These are phyloP conservation scores for Spermophilus dauricus DNA, from an alignment of 2,113 vertebrate species.

Conservation along the genomic window DNA sequence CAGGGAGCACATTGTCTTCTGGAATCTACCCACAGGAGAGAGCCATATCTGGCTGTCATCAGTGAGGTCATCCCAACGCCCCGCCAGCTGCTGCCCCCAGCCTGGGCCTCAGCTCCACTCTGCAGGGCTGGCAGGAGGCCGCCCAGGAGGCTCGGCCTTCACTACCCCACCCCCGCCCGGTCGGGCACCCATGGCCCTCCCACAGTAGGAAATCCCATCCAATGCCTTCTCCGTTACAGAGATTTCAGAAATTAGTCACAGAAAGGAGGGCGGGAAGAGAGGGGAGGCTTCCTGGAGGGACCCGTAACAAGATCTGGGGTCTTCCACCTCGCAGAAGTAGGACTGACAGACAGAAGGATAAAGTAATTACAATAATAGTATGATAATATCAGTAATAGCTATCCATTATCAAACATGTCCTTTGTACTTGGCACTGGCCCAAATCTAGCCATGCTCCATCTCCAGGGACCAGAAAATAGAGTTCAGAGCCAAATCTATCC, in stretches of 20 bases:
- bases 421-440: too few relatives aligned
- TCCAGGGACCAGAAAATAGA: too few relatives aligned
- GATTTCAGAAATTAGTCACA: conserved; percentile 86
- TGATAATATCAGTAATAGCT: too few relatives aligned
- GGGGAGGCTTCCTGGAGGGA: conserved; percentile 59
- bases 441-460: too few relatives aligned
- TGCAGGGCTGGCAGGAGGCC: conserved; percentile 61
- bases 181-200: conserved; percentile 77
- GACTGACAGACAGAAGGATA: too few relatives aligned
- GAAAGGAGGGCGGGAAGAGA: conserved; percentile 60
- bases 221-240: conserved; percentile 79
- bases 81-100: conserved; percentile 79
- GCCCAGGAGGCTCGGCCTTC: conserved; percentile 2
- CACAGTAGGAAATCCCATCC: conserved; percentile 80
- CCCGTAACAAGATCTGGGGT: conserved; percentile 71
- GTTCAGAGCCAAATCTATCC: too few relatives aligned
- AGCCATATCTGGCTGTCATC: conserved; percentile 78
- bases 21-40: conserved; percentile 61
- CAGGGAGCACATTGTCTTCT: conserved; percentile 47
- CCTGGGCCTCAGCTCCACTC: conserved; percentile 35
- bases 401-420: too few relatives aligned
- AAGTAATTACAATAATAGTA: too few relatives aligned
- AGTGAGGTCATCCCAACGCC: conserved; percentile 64
- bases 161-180: background rate
- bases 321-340: conserved; percentile 71